Evolutionary conservation across 2,113 vertebrate genomes (phyloP), one percentile per base, ranked within the genome.

Genomic region (Climacteris rufus): DNA sequence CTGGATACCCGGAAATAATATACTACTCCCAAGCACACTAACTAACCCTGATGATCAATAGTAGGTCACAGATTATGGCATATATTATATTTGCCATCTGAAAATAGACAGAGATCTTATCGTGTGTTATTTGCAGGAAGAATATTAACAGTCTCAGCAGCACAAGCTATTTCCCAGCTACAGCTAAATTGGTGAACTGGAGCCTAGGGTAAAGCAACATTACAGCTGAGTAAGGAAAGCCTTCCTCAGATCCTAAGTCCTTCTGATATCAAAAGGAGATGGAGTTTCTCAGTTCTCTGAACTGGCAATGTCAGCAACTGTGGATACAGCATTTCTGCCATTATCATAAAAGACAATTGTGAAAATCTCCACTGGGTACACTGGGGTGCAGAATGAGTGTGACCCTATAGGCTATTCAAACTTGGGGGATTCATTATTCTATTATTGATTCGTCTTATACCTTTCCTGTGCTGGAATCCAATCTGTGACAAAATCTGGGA

Each of bases 401-500:
- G 35, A 59, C 30, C 4, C 47, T 75, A 33, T 2, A 66, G 44
- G 37, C 30, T 37, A 45, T 39, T 57, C 33, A 31, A 56, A 90
- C 21, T 30, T 9, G 2, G 19, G 13, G 10, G 1, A 2, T 16
- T 23, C 52, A 33, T 57, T 59, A 82, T 50, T 44, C 18, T 66
- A 5, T 37, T 50, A 75, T 17, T 78, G 33, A 54, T 83, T 89
- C 92, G 21, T 57, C 37, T 77, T 54, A 19, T 98, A 98, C 98
- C 98, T 98, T 98, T 97, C 53, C 91, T 97, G 47, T 97, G 98
- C 52, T 97, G 98, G 89, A 98, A 98, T 96, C 98, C 98, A 81
- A 98, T 96, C 65, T 98, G 97, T 8, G 97, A 96, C 75, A 98
- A 97, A 92, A 99, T 98, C 92, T 98, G 98, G 22, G 94, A 86